Evolutionary conservation across 2,888 invertebrate genomes (phyloP), one percentile per base, ranked within the genome.

Genomic region (Thymelicus acteon): DNA sequence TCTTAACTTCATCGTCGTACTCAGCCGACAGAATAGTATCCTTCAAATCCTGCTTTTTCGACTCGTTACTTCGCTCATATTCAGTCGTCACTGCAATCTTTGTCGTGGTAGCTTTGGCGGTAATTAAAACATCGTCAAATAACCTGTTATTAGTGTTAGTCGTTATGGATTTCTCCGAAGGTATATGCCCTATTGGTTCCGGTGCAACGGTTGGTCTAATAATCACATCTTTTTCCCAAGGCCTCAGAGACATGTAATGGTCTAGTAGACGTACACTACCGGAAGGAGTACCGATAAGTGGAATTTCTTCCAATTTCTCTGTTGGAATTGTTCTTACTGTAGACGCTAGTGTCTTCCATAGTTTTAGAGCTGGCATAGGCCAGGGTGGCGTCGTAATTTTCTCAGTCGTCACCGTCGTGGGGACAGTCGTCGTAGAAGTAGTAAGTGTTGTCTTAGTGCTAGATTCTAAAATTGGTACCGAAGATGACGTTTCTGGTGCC

Each of bases 321-420:
- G 89, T 91, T 6, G 90, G 85, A 61, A 87, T 77, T 8, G 89
- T 86, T 73, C 82, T 88, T 75, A 85, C 80, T 19, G 91, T 88
- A 0, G 87, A 84, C 39, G 86, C 76, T 2, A 88, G 84, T 72
- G 85, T 86, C 76, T 90, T 92, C 92, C 92, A 91, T 13, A 89
- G 89, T 71, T 86, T 85, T 58, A 95, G 85, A 12, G 95, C 94
- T 44, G 95, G 95, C 83, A 95, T 92, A 63, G 93, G 94, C 88
- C 94, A 94, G 7, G 94, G 90, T 58, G 93, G 91, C n/a, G 87
- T 85, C 40, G 91, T 87, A 73, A 88, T 82, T 72, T 76, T 85
- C 67, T 87, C 89, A 68, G 76, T 83, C 7, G 77, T 78, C 7
- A 79, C 76, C 13, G 85, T 81, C 2, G 87, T 73, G 39, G 85